Evolutionary conservation across 2,888 invertebrate genomes (phyloP).

Genomic region (Drosophila ezoana): DNA sequence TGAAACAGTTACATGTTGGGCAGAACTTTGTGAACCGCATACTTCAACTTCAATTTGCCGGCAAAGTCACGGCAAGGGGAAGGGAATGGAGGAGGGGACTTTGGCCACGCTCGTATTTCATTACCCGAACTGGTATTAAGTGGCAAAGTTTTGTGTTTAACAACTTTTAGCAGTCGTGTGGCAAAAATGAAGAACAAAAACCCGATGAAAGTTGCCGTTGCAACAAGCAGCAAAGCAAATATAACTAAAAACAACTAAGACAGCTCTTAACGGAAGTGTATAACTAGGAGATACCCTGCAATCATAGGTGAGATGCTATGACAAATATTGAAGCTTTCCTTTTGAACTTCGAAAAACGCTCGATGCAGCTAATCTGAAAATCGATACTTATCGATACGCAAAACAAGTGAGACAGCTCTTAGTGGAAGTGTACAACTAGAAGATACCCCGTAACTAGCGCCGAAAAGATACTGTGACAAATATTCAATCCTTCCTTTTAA

Average conservation of each 20-base stretch:
- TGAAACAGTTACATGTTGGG: constrained; percentile 70
- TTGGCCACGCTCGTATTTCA: constrained; percentile 72
- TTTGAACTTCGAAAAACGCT: too few relatives aligned
- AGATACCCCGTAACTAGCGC: too few relatives aligned
- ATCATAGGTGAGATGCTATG: too few relatives aligned
- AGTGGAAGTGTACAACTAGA: too few relatives aligned
- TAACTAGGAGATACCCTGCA: not conserved
- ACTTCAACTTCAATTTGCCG: constrained; percentile 75
- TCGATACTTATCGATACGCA: too few relatives aligned
- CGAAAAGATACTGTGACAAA: too few relatives aligned
- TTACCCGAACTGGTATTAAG: constrained; percentile 80
- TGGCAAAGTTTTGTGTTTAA: constrained; percentile 80
- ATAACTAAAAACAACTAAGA: constrained; percentile 8
- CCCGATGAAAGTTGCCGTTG: constrained; percentile 53
- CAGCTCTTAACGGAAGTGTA: not conserved
- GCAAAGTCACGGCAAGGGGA: not conserved
- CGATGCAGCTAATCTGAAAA: too few relatives aligned
- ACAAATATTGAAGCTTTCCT: too few relatives aligned
- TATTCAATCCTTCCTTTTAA: too few relatives aligned
- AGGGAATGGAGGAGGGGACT: constrained; percentile 4
- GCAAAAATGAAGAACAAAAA: constrained; percentile 68
- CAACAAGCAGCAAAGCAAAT: constrained; percentile 31
- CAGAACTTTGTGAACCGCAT: constrained; percentile 70
- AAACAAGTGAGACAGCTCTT: too few relatives aligned
- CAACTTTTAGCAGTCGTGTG: constrained; percentile 73